phyloP scores from a whole-genome alignment of 2,797 vertebrate species.

The Anas georgica region DNA sequence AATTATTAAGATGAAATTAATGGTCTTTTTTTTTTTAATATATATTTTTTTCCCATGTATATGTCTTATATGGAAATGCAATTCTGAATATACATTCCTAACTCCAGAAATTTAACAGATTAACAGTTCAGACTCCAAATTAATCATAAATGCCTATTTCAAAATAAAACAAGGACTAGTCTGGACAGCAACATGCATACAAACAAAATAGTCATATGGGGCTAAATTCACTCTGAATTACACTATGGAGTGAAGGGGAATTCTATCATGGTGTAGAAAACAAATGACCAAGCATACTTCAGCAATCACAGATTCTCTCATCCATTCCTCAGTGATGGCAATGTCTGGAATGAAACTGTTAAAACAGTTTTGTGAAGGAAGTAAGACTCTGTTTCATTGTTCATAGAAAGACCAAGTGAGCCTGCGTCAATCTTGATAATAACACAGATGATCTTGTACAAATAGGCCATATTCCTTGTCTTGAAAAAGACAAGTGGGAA shows the following conservation, averaged over 20 bases:
- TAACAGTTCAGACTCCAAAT: background rate
- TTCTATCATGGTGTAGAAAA: background rate
- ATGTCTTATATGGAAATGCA: background rate
- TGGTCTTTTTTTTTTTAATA: background rate
- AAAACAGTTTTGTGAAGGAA: background rate
- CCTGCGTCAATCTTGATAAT: background rate
- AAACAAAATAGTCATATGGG: background rate
- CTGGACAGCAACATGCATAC: background rate
- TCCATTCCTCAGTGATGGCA: background rate
- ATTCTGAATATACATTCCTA: background rate
- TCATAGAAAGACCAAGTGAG: background rate
- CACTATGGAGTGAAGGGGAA: background rate
- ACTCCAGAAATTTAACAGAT: background rate
- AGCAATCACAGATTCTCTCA: background rate
- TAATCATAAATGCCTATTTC: background rate
- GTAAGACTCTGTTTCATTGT: background rate
- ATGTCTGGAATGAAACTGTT: background rate
- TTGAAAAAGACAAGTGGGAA: background rate
- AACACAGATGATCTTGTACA: background rate
- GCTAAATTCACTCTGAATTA: background rate
- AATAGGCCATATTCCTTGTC: background rate
- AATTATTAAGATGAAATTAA: slow-evolving; percentile 19
- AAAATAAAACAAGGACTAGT: background rate
- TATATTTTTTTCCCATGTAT: background rate
- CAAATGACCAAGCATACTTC: background rate